These are phyloP conservation scores for Maniola jurtina DNA, from an alignment of 1,140 invertebrate genomes.

Conservation along the genomic window DNA sequence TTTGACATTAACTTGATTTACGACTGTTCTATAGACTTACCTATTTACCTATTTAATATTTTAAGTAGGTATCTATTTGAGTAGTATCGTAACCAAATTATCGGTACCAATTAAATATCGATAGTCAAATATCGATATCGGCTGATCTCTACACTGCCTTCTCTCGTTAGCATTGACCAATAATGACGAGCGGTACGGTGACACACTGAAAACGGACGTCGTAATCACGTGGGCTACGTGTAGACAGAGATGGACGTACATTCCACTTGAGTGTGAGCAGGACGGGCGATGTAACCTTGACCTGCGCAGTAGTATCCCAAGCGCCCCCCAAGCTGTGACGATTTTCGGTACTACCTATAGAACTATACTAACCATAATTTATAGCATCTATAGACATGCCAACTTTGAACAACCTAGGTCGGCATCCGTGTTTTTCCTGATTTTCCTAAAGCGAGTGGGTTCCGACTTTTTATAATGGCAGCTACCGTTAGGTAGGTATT, in stretches of 20 bases:
- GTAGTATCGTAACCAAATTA: too few relatives aligned
- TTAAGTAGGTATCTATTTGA: too few relatives aligned
- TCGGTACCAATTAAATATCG: neutral
- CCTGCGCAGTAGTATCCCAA: conserved; percentile 48
- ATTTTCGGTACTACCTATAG: conserved; percentile 11
- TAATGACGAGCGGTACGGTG: conserved; percentile 31
- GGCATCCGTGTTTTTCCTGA: too few relatives aligned
- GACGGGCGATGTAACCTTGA: conserved; percentile 50
- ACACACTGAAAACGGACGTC: conserved; percentile 41
- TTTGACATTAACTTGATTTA: too few relatives aligned
- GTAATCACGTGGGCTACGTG: conserved; percentile 40
- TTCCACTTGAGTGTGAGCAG: conserved; percentile 25
- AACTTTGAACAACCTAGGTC: neutral
- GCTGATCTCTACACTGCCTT: neutral
- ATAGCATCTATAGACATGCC: neutral
- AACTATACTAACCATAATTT: neutral
- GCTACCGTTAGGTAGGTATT: too few relatives aligned
- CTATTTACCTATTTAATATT: too few relatives aligned
- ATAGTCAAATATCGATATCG: neutral
- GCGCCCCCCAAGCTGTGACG: conserved; percentile 11
- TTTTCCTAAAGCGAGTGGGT: too few relatives aligned
- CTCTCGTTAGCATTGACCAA: conserved; percentile 19
- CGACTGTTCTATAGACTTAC: too few relatives aligned
- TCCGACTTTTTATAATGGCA: too few relatives aligned
- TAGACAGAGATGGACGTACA: conserved; percentile 23